These are phyloP conservation scores for Ursus arctos DNA, from an alignment of 2,113 vertebrate species.

Conservation along the genomic window DNA sequence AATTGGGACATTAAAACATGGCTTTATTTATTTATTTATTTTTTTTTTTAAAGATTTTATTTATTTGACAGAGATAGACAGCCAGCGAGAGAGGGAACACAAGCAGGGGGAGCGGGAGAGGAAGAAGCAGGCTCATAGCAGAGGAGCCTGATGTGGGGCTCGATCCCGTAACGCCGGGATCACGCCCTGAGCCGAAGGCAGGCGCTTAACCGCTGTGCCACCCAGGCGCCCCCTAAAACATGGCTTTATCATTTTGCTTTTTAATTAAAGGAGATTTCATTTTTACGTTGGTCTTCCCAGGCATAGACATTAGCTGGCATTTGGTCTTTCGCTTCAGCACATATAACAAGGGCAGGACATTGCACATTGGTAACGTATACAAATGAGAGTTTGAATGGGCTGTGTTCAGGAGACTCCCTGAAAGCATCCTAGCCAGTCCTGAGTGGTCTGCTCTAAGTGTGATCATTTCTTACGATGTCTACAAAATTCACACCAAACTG, in stretches of 20 bases:
- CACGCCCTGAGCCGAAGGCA: too few relatives aligned
- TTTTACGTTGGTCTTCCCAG: constrained; percentile 10
- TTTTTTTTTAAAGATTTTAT: too few relatives aligned
- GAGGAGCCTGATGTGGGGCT: too few relatives aligned
- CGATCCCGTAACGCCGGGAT: too few relatives aligned
- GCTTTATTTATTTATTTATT: background rate
- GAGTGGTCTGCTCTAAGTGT: background rate
- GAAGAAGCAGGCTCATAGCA: too few relatives aligned
- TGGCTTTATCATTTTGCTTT: background rate
- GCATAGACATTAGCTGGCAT: background rate
- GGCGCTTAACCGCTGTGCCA: too few relatives aligned
- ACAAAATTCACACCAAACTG: background rate
- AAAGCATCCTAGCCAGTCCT: background rate
- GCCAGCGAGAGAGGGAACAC: too few relatives aligned
- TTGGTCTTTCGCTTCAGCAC: background rate
- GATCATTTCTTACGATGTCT: background rate
- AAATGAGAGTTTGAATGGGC: background rate
- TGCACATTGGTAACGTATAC: background rate
- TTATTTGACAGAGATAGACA: too few relatives aligned
- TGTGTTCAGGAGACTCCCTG: background rate
- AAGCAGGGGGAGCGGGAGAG: too few relatives aligned
- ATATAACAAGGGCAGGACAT: background rate
- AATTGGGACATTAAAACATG: background rate
- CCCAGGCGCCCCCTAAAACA: too few relatives aligned
- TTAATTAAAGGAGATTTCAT: constrained; percentile 35